phyloP scores from a whole-genome alignment of 2,113 vertebrate genomes.

The Petrocephalus zakoni region DNA sequence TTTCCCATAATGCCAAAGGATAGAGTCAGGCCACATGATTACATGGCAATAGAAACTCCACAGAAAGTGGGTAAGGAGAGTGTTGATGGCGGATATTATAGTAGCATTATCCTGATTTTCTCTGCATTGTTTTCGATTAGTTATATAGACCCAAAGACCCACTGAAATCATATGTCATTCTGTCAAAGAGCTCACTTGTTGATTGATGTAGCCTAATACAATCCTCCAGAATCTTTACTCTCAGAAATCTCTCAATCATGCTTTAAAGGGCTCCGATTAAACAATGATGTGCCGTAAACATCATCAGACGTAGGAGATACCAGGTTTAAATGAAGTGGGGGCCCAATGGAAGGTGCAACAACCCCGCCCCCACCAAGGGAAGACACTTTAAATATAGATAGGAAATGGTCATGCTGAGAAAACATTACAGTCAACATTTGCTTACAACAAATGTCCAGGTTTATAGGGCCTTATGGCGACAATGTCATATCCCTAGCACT shows the following conservation, averaged over 20 bases:
- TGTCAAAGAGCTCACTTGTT: not conserved
- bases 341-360: not conserved
- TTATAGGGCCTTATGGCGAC: not conserved
- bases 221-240: not conserved
- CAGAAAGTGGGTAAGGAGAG: not conserved
- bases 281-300: not conserved
- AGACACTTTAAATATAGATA: not conserved
- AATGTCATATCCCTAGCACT: not conserved
- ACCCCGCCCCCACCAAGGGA: not conserved
- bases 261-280: not conserved
- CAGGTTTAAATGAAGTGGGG: not conserved
- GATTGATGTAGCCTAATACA: not conserved
- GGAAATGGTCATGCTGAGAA: not conserved
- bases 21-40: not conserved
- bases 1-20: not conserved
- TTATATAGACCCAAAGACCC: not conserved
- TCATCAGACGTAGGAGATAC: not conserved
- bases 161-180: not conserved
- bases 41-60: not conserved
- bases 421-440: not conserved
- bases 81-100: not conserved
- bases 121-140: not conserved
- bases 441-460: not conserved
- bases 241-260: not conserved
- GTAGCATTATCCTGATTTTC: not conserved